Base-by-base conservation (phyloP, 1,140 invertebrate species). In the Drosophila eugracilis region DNA sequence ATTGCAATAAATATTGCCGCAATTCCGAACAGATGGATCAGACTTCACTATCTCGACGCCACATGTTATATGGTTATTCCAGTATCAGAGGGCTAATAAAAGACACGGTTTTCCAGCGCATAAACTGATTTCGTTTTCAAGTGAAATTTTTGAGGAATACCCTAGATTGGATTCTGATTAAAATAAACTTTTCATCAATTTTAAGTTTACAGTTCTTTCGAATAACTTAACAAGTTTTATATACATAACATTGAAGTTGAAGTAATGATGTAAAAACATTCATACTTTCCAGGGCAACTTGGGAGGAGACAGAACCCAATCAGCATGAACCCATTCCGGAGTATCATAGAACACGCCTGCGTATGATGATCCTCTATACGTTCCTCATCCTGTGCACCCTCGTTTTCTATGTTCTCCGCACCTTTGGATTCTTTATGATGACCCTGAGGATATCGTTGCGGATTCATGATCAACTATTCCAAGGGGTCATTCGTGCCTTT, bases 391-490 rank as follows among this genome's bases (percentile, higher is more conserved):
- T 89, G 6, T 63, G 57, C 45, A 90, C 89, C 1, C 63, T 91
- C 5, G 22, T 89, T 2, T 50, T 91, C 9, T 90, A 90, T 34
- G 28, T 95, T 0, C 44, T 93, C 0, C 92, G 96, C 53, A 96
- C 95, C 1, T 93, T 95, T 28, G 85, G 93, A 4, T 98, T 97
- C 90, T 97, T 97, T 69, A 92, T 93, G 75, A 94, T 96, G 70
- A 97, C 96, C 53, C 95, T 97, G 92, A 92, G 93, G 30, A 95
- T 97, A 4, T 97, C 97, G 0, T 94, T 95, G 45, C 94, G 92
- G 15, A 92, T 97, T 2, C 97, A 99, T 83, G 96, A 98, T 80
- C 92, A 91, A 5, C 97, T 98, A 95, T 98, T 98, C 83, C 91
- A 92, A 9, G 95, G 95, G 45, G 94, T 99, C 1, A 94, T 97